phyloP scores from a whole-genome alignment of 2,888 invertebrate genomes.

The Acrobasis consociella region DNA sequence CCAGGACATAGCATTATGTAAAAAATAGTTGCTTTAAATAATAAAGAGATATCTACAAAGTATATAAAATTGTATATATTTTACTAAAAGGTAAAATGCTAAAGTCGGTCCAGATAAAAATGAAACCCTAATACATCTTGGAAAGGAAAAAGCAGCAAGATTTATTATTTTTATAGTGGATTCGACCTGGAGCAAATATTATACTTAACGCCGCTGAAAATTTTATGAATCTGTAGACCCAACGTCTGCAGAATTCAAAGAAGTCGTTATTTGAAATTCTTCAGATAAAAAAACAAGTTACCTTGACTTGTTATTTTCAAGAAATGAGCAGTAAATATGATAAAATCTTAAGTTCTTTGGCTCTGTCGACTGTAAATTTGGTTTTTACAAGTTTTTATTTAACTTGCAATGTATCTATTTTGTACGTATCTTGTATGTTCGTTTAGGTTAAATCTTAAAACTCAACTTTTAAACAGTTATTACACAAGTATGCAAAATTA shows the following conservation, averaged over 20 bases:
- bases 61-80: background rate
- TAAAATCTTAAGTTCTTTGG: background rate
- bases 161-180: background rate
- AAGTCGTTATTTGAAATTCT: slow-evolving; percentile 6
- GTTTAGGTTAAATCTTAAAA: too few species aligned
- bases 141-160: background rate
- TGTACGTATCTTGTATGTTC: too few species aligned
- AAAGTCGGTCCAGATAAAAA: background rate
- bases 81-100: background rate
- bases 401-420: too few species aligned
- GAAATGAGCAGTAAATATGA: background rate
- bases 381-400: too few species aligned
- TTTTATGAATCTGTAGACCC: slow-evolving; percentile 4
- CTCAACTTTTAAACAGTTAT: too few species aligned
- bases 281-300: background rate
- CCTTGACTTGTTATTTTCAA: background rate
- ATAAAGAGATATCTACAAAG: background rate
- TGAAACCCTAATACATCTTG: background rate
- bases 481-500: too few species aligned
- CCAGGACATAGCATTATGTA: too few species aligned
- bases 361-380: background rate
- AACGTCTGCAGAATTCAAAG: slow-evolving; percentile 8
- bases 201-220: slow-evolving; percentile 6
- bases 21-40: too few species aligned
- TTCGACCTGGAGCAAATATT: slow-evolving; percentile 1